Conservation (phyloP, 2,113 vertebrate species). For the Meriones unguiculatus region DNA sequence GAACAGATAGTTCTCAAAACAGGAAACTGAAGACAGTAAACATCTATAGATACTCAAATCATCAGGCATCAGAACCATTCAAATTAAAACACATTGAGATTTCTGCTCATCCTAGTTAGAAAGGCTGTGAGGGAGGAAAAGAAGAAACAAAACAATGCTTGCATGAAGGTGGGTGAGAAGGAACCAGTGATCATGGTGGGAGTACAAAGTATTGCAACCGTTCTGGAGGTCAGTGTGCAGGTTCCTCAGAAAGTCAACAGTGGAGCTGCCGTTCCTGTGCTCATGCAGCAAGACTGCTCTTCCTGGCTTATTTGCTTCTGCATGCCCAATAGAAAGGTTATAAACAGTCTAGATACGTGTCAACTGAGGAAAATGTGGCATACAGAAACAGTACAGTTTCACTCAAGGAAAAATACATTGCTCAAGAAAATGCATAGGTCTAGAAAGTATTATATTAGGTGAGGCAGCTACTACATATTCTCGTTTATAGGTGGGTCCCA, state of each 20-base stretch:
- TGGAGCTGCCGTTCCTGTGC: not conserved
- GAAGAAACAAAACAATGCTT: not conserved
- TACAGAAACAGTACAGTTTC: not conserved
- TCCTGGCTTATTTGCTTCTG: not conserved
- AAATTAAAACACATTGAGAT: not conserved
- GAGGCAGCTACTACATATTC: not conserved
- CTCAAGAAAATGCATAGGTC: not conserved
- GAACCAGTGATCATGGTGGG: not conserved
- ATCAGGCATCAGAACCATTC: not conserved
- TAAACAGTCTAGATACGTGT: not conserved
- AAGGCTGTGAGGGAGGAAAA: not conserved
- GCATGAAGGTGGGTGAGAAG: not conserved
- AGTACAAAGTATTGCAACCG: no score
- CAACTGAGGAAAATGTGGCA: not conserved
- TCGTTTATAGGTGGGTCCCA: not conserved
- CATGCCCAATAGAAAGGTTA: not conserved
- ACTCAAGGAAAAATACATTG: not conserved
- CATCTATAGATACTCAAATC: not conserved
- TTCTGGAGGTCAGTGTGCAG: not conserved
- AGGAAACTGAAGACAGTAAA: not conserved
- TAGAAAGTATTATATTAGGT: not conserved
- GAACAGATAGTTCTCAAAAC: not conserved
- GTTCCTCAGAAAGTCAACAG: not conserved
- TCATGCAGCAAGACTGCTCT: not conserved
- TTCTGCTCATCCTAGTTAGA: not conserved